Evolutionary conservation across 2,113 vertebrate genomes (phyloP).

Genomic region (Ammodytes dubius): DNA sequence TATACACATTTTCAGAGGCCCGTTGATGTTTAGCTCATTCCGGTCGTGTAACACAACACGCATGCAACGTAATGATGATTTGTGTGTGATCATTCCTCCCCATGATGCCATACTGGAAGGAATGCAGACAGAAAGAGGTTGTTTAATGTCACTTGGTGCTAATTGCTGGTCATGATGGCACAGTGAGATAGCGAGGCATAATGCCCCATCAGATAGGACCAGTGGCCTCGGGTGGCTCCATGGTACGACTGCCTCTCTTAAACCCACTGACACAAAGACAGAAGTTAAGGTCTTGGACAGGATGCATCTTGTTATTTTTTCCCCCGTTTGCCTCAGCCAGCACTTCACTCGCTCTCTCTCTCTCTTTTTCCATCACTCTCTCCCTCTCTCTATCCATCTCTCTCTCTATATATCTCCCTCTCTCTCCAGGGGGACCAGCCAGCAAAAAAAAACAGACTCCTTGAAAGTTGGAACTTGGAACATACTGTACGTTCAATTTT

Average conservation of each 20-base stretch:
- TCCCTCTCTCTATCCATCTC: slow-evolving; percentile 33
- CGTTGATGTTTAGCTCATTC: slow-evolving; percentile 55
- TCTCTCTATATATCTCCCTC: slow-evolving; percentile 32
- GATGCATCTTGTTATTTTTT: slow-evolving; percentile 79
- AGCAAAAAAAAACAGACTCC: slow-evolving; percentile 72
- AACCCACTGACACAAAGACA: slow-evolving; percentile 53
- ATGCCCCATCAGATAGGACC: slow-evolving; percentile 12
- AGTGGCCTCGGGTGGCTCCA: neutral
- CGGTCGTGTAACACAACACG: slow-evolving; percentile 62
- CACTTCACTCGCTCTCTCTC: slow-evolving; percentile 26
- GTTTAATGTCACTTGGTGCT: slow-evolving; percentile 58
- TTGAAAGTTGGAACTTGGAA: slow-evolving; percentile 64
- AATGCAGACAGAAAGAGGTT: slow-evolving; percentile 64
- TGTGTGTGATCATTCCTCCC: slow-evolving; percentile 56
- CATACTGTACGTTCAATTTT: slow-evolving; percentile 5
- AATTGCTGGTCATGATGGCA: slow-evolving; percentile 51
- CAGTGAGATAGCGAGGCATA: slow-evolving; percentile 15
- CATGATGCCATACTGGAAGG: slow-evolving; percentile 75
- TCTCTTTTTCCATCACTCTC: slow-evolving; percentile 21
- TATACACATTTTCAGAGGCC: slow-evolving; percentile 30
- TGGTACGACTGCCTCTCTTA: slow-evolving; percentile 43
- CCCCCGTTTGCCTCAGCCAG: slow-evolving; percentile 42
- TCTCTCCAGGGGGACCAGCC: slow-evolving; percentile 54
- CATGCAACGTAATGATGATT: slow-evolving; percentile 58
- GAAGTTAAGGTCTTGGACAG: slow-evolving; percentile 66